Conservation (phyloP, 92 coral and sea anemone species). For the Phymanthus crucifer region DNA sequence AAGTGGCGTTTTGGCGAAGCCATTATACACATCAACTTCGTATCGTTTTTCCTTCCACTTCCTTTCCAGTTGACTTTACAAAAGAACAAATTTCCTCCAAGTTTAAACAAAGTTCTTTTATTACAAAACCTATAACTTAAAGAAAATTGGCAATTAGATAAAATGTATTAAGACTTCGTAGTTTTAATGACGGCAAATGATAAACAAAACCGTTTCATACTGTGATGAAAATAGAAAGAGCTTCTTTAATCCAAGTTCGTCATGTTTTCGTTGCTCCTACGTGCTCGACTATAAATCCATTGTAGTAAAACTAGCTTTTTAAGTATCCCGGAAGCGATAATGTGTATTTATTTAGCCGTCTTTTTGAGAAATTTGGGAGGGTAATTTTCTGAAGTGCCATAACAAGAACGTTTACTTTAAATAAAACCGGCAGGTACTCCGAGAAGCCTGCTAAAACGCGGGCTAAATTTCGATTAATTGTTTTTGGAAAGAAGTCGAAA, state of each 20-base stretch:
- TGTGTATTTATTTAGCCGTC: not conserved
- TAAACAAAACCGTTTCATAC: not conserved
- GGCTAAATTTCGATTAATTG: not conserved
- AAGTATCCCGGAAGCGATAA: not conserved
- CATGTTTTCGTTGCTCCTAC: not conserved
- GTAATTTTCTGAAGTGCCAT: not conserved
- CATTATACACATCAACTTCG: slow-evolving; percentile 4
- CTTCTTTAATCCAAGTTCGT: not conserved
- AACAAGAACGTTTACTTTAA: not conserved
- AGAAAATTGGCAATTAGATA: not conserved
- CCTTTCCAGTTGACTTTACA: not conserved
- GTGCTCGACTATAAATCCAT: not conserved
- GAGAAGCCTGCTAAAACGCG: not conserved
- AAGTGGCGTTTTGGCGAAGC: not conserved
- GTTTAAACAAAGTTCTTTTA: not conserved
- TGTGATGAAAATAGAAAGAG: not conserved
- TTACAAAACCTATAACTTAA: not conserved
- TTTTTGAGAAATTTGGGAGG: not conserved
- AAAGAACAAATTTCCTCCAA: not conserved
- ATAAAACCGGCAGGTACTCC: not conserved
- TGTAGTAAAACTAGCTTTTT: not conserved
- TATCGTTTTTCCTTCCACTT: slow-evolving; percentile 6
- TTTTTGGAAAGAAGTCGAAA: not conserved
- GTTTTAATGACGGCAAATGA: not conserved
- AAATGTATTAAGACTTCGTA: not conserved